phyloP scores from a whole-genome alignment of 2,888 invertebrate genomes.

The Euclidia mi region DNA sequence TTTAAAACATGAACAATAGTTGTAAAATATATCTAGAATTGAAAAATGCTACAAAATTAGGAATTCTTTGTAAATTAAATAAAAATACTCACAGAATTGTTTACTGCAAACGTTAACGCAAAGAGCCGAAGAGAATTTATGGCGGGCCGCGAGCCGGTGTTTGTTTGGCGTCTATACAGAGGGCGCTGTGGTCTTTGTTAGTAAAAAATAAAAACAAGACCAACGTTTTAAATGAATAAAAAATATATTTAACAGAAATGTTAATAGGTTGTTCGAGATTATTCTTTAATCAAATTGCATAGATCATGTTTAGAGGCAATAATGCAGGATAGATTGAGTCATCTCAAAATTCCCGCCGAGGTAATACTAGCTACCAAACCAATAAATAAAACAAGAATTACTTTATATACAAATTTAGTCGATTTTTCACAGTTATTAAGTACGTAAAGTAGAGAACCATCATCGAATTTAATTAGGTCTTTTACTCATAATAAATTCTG shows the following conservation, averaged over 20 bases:
- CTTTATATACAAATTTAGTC: too few relatives aligned
- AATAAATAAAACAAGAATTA: too few relatives aligned
- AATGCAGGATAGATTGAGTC: not conserved
- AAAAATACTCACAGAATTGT: conserved; percentile 83
- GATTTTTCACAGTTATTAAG: too few relatives aligned
- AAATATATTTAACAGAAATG: too few relatives aligned
- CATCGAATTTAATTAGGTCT: too few relatives aligned
- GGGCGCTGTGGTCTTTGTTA: conserved; percentile 71
- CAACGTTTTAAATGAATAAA: not conserved
- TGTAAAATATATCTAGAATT: not conserved
- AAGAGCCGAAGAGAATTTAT: conserved; percentile 80
- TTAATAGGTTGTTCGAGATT: too few relatives aligned
- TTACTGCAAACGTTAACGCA: conserved; percentile 81
- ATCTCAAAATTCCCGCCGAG: conserved; percentile 1
- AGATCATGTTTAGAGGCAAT: not conserved
- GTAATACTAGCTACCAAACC: too few relatives aligned
- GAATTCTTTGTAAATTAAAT: conserved; percentile 38
- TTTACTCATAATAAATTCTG: too few relatives aligned
- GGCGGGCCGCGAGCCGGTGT: conserved; percentile 77
- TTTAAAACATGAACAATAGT: not conserved
- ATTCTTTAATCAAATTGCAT: not conserved
- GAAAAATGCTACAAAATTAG: not conserved
- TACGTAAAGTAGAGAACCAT: too few relatives aligned
- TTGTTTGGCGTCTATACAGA: conserved; percentile 85
- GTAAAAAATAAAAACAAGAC: conserved; percentile 28